Evolutionary conservation across 2,888 invertebrate genomes (phyloP), one percentile per base, ranked within the genome.

Genomic region (Rhodophaea formosa): DNA sequence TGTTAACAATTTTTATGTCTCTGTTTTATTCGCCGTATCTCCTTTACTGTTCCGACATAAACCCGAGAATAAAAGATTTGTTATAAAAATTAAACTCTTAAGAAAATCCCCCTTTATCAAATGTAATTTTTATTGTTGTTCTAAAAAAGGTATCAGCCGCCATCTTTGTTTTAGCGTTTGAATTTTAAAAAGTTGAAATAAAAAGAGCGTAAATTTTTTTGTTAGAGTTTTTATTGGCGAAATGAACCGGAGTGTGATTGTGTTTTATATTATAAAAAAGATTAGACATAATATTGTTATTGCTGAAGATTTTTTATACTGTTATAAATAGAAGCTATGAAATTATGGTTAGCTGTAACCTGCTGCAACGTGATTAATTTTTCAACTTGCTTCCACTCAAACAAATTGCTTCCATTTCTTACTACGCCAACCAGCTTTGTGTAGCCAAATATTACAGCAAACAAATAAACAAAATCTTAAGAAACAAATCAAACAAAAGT

Each of bases 1-100:
- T 79, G 77, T 77, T 73, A 75, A 77, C 72, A 72, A 80, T 84
- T 86, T 56, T 86, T 82, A 86, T 83, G 82, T 69, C 70, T 66
- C 70, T 67, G 70, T 72, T 83, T 84, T 81, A 83, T 86, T 82
- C 69, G 68, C 80, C 67, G 74, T 80, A 79, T 75, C 81, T 76
- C 69, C 77, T 86, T 85, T 82, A 86, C 80, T 79, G 79, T 78
- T 74, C 62, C 66, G 71, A 75, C 83, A 84, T 86, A 86, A 88
- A 86, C 68, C 64, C 59, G 72, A 71, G 58, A 84, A 84, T 87
- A 87, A 87, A 87, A 86, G 85, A 85, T 84, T 85, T 83, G 82
- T 79, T 83, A 72, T 86, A 85, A 88, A 88, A 89, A 88, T 88
- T 88, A 86, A 86, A 87, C 82, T 85, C 86, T 84, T 82, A 84